Evolutionary conservation across 2,888 invertebrate genomes (phyloP).

Genomic region (Heteromyza rotundicornis): DNA sequence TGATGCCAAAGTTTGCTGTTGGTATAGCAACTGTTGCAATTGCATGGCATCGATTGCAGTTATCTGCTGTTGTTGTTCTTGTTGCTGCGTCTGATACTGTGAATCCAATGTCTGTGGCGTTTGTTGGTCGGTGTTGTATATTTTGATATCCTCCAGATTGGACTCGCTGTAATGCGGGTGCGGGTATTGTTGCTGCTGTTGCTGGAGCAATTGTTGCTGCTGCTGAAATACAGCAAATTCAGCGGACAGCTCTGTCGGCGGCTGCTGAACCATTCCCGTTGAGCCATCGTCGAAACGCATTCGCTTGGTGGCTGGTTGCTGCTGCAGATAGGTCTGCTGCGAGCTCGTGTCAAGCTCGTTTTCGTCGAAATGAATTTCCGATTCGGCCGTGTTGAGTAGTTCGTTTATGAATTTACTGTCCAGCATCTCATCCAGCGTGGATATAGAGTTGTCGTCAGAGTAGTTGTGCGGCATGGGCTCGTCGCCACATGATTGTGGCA

Average conservation of each 20-base stretch:
- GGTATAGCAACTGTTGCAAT: constrained; percentile 51
- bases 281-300: constrained; percentile 49
- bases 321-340: constrained; percentile 21
- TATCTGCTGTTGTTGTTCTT: constrained; percentile 33
- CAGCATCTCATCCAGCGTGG: constrained; percentile 56
- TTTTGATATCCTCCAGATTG: constrained; percentile 28
- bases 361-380: constrained; percentile 54
- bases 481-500: constrained; percentile 31
- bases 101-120: background rate
- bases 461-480: constrained; percentile 44
- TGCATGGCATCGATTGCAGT: constrained; percentile 53
- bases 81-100: constrained; percentile 29
- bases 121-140: constrained; percentile 32
- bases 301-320: constrained; percentile 42
- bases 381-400: constrained; percentile 51
- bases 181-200: constrained; percentile 24
- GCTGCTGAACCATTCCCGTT: constrained; percentile 7
- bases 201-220: constrained; percentile 26
- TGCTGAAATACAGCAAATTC: constrained; percentile 41
- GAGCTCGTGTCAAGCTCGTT: constrained; percentile 45
- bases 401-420: constrained; percentile 59
- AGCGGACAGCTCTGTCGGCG: constrained; percentile 27
- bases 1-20: constrained; percentile 41
- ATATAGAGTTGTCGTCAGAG: constrained; percentile 56
- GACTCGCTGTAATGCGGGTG: constrained; percentile 15